Evolutionary conservation across 1,140 invertebrate species (phyloP).

Genomic region (Calliopsis andreniformis): DNA sequence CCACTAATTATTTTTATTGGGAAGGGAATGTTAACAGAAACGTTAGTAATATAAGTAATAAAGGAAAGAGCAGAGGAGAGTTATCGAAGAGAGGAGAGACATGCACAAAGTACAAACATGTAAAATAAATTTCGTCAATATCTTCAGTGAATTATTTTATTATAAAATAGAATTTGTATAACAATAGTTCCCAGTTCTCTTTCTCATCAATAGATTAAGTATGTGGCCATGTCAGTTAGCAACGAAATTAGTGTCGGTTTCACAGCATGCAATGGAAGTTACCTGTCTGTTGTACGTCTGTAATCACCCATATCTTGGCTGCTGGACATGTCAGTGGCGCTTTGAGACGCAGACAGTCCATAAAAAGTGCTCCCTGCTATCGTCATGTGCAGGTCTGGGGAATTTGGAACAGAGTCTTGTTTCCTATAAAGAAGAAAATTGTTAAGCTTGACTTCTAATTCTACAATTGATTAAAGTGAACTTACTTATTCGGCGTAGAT

Average conservation of each 20-base stretch:
- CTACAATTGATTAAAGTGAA: background rate
- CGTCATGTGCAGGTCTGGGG: slow-evolving; percentile 72
- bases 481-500: slow-evolving; percentile 69
- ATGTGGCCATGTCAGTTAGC: too few species aligned
- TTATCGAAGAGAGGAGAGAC: slow-evolving; percentile 23
- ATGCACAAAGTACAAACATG: slow-evolving; percentile 32
- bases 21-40: too few species aligned
- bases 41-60: too few species aligned
- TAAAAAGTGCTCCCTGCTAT: slow-evolving; percentile 77
- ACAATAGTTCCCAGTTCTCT: slow-evolving; percentile 12
- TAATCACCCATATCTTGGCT: slow-evolving; percentile 75
- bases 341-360: slow-evolving; percentile 71
- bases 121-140: slow-evolving; percentile 41
- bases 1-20: background rate
- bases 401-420: slow-evolving; percentile 63
- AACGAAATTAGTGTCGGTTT: slow-evolving; percentile 9
- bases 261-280: slow-evolving; percentile 27
- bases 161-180: slow-evolving; percentile 9
- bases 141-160: slow-evolving; percentile 32
- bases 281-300: slow-evolving; percentile 71
- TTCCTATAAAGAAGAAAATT: slow-evolving; percentile 57
- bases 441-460: slow-evolving; percentile 8
- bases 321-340: slow-evolving; percentile 68
- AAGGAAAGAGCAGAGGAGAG: slow-evolving; percentile 20
- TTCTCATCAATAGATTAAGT: background rate